Evolutionary conservation across 2,113 vertebrate genomes (phyloP).

Genomic region (Dascyllus trimaculatus): DNA sequence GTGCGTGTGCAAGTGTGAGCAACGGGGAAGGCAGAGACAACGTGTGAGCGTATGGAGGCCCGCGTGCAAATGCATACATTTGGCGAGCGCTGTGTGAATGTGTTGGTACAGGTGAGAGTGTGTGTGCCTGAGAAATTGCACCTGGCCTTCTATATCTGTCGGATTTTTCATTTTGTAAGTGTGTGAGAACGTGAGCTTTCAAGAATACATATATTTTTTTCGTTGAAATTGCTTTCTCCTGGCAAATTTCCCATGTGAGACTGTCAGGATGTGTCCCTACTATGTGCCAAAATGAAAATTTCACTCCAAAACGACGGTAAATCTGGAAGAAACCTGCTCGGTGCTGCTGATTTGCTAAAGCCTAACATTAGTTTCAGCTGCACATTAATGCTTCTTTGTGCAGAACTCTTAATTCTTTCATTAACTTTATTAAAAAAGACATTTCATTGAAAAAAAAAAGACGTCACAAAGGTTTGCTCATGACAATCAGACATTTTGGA

Average conservation of each 20-base stretch:
- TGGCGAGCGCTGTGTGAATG: constrained; percentile 31
- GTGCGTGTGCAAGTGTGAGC: background rate
- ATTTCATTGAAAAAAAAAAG: background rate
- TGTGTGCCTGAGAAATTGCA: constrained; percentile 10
- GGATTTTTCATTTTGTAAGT: background rate
- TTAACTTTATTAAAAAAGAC: background rate
- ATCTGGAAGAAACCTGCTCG: too few species aligned
- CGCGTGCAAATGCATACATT: background rate
- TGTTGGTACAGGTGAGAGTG: constrained; percentile 46
- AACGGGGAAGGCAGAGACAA: background rate
- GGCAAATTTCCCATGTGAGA: background rate
- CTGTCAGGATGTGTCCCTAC: background rate
- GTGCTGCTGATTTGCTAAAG: too few species aligned
- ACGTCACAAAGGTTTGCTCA: background rate
- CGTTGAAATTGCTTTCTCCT: background rate
- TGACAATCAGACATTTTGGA: background rate
- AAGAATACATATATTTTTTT: background rate
- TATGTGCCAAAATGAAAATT: background rate
- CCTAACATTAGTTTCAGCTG: too few species aligned
- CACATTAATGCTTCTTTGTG: background rate
- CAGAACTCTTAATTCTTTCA: background rate
- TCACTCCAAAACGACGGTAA: background rate
- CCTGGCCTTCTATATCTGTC: constrained; percentile 9
- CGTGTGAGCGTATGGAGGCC: background rate
- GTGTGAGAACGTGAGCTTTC: background rate